These are phyloP conservation scores for Andrena camellia DNA, from an alignment of 2,888 invertebrate species.

Conservation along the genomic window DNA sequence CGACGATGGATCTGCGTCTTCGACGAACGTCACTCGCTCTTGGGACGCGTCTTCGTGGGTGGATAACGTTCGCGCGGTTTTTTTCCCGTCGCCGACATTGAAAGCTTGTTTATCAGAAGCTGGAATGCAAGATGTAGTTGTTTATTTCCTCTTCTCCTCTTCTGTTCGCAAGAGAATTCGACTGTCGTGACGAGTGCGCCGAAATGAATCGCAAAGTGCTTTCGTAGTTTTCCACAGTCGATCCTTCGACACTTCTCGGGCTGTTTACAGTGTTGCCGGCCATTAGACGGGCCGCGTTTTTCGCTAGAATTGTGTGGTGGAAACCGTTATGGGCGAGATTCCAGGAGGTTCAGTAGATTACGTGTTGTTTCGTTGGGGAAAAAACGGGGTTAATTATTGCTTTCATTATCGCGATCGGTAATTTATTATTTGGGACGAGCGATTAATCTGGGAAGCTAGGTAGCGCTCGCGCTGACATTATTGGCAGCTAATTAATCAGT, in stretches of 20 bases:
- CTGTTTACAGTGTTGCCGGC: background rate
- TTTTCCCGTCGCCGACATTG: background rate
- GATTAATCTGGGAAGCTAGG: constrained; percentile 49
- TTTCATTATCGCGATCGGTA: constrained; percentile 50
- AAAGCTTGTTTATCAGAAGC: background rate
- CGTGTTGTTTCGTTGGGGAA: background rate
- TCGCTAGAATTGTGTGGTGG: background rate
- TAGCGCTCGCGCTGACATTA: constrained; percentile 37
- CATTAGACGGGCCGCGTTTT: constrained; percentile 1
- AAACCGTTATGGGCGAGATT: background rate
- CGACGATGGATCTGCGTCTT: constrained; percentile 15
- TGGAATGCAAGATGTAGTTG: too few relatives aligned
- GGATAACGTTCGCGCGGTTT: background rate
- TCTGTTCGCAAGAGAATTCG: too few relatives aligned
- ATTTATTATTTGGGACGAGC: constrained; percentile 55
- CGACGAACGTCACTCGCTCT: background rate
- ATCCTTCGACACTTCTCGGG: too few relatives aligned
- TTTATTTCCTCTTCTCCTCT: too few relatives aligned
- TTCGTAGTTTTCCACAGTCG: too few relatives aligned
- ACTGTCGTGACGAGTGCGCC: too few relatives aligned
- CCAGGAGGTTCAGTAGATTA: too few relatives aligned
- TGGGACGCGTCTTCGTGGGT: background rate
- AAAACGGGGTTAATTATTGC: constrained; percentile 50
- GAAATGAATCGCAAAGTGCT: too few relatives aligned
- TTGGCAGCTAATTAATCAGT: constrained; percentile 59